These are phyloP conservation scores for Channa striata DNA, from an alignment of 2,797 vertebrate genomes.

Conservation along the genomic window DNA sequence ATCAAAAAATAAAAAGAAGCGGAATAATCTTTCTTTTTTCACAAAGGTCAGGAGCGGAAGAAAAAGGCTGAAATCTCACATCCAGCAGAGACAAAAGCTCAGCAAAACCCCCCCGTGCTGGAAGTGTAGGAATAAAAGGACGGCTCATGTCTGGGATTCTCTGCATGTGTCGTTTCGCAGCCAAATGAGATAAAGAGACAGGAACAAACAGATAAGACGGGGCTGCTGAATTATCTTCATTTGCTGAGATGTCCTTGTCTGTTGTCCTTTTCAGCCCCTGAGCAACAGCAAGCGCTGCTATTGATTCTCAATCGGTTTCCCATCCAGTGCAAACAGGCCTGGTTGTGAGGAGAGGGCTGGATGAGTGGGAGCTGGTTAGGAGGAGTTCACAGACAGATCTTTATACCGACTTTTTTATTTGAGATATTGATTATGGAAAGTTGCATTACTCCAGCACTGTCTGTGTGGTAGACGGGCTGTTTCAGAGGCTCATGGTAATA, in stretches of 20 bases:
- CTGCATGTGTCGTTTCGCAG: constrained; percentile 31
- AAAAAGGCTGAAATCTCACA: constrained; percentile 52
- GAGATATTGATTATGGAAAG: constrained; percentile 77
- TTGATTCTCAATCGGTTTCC: constrained; percentile 75
- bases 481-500: constrained; percentile 80
- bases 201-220: constrained; percentile 73
- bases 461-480: constrained; percentile 30
- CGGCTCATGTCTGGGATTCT: constrained; percentile 19
- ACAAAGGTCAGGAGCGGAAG: constrained; percentile 65
- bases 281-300: constrained; percentile 54
- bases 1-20: constrained; percentile 27
- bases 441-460: constrained; percentile 48
- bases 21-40: constrained; percentile 23
- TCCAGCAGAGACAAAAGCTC: constrained; percentile 29
- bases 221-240: constrained; percentile 69
- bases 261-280: constrained; percentile 69
- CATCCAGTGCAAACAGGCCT: constrained; percentile 50
- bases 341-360: constrained; percentile 38
- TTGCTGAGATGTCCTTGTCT: constrained; percentile 77
- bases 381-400: constrained; percentile 34
- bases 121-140: constrained; percentile 27
- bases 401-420: constrained; percentile 28
- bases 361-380: constrained; percentile 15
- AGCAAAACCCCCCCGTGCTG: constrained; percentile 23
- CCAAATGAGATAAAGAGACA: constrained; percentile 75